Evolutionary conservation across 2,797 vertebrate species (phyloP), one percentile per base, ranked within the genome.

Genomic region (Spea hammondii): DNA sequence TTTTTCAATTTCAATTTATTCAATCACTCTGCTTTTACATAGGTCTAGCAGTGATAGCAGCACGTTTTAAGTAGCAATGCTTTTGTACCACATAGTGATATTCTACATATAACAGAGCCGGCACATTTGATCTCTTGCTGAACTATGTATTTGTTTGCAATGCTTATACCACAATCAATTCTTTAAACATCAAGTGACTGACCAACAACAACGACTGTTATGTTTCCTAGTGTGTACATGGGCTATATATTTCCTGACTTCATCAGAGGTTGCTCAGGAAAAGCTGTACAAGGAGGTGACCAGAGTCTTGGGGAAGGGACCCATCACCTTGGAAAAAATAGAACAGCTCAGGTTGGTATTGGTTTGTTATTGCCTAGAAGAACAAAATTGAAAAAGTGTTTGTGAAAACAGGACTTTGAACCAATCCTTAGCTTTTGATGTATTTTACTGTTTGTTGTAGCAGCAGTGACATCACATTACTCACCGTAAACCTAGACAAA

Each of bases 191-290:
- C 32, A 32, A 32, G 32, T 32, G 32, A 32, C 32, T 32, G 32
- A 32, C 32, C 32, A 32, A 32, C 1, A 32, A 32, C 32, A 2
- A 32, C 32, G 3, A 32, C 32, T 32, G 32, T 55, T 73, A 65
- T 54, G 65, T 86, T 85, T 84, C 47, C 44, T 86, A 99, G 97
- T 99, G 90, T 99, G 97, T 70, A 96, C 94, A 77, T 99, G 97
- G 97, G 93, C 93, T 4, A 90, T 98, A 17, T 95, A 92, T 86
- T 99, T 98, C 89, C 90, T 99, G 86, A 95, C 96, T 46, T 92
- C 91, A 51, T 95, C 95, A 5, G 92, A 94, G 87, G 94, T 95
- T 6, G 88, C 95, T 75, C 97, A 99, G 89, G 93, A 96, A 76
- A 96, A 94, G 85, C 86, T 99, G 44, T 88, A 90, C 83, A 84